These are phyloP conservation scores for Drosophila fulvimacula DNA, from an alignment of 2,888 invertebrate genomes.

Conservation along the genomic window DNA sequence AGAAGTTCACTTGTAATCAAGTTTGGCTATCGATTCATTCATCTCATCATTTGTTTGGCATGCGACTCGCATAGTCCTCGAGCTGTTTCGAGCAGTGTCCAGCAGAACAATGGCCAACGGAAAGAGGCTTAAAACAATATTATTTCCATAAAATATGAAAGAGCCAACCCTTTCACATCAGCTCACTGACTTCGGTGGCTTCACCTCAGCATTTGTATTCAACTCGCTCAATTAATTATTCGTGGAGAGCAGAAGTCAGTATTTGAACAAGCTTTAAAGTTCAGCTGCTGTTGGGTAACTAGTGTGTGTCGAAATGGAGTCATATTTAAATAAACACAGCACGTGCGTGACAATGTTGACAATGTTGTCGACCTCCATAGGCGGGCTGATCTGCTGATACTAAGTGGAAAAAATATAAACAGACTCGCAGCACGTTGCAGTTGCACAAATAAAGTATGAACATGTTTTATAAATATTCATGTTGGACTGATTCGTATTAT, in stretches of 20 bases:
- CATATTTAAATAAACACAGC: not conserved
- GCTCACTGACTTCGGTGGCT: not conserved
- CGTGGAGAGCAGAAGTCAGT: not conserved
- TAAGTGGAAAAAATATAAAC: constrained; percentile 1
- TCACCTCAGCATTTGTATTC: not conserved
- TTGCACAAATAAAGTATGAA: constrained; percentile 13
- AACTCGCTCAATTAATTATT: not conserved
- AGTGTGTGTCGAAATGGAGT: not conserved
- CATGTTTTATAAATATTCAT: constrained; percentile 70
- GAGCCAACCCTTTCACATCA: not conserved
- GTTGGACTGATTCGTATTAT: constrained; percentile 21
- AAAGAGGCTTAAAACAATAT: constrained; percentile 5
- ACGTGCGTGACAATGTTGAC: not conserved
- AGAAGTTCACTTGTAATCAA: constrained; percentile 55
- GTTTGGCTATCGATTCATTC: constrained; percentile 67
- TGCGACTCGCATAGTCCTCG: constrained; percentile 5
- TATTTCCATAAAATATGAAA: not conserved
- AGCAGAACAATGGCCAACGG: not conserved
- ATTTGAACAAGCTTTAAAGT: not conserved
- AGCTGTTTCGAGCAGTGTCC: no score
- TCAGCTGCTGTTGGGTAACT: not conserved
- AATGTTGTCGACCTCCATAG: not conserved
- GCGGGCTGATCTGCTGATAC: constrained; percentile 5
- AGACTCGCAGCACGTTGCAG: not conserved
- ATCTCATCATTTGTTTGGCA: constrained; percentile 60